Base-by-base conservation (phyloP, 2,888 invertebrate species). In the Eilema griseolum region DNA sequence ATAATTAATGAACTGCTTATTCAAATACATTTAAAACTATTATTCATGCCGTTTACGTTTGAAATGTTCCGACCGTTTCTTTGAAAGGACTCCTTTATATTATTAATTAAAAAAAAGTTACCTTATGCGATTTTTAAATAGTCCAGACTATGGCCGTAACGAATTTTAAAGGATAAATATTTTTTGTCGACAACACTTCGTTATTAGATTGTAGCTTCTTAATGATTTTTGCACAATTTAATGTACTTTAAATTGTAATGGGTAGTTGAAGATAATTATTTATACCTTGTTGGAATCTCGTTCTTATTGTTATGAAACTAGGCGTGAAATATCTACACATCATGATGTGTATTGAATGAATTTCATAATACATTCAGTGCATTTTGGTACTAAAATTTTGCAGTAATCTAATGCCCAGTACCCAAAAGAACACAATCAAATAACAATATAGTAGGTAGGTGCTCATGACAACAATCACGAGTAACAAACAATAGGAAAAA, bases 21-120 rank as follows among this genome's bases (percentile, higher is more conserved):
- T 94, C 93, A 95, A 95, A 95, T 95, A 93, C 92, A 92, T 95
- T 95, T 93, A 92, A 94, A 95, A 95, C 95, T 94, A 95, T 95
- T 95, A 95, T 94, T 95, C 94, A 94, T 93, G 90, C 92, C 93
- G 92, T 95, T 95, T 94, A 93, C 90, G 90, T 95, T 94, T 94
- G 91, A 93, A 93, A 92, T 81, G 90, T 90, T 88, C 95, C 95
- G 95, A 93, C 92, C 84, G 87, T 91, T 92, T 89, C 90, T 93
- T 89, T 93, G 90, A 91, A 93, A 92, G 90, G 91, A 88, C 88
- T 88, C 87, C 89, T 91, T 89, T 85, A 83, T 83, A 84, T 89
- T 90, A 93, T 92, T 94, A 93, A 93, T 95, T 93, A 91, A 92
- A 92, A 90, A 89, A 85, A 83, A 83, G 83, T 87, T 4, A 85